phyloP scores from a whole-genome alignment of 2,113 vertebrate genomes.

The Hippocampus barbouri region DNA sequence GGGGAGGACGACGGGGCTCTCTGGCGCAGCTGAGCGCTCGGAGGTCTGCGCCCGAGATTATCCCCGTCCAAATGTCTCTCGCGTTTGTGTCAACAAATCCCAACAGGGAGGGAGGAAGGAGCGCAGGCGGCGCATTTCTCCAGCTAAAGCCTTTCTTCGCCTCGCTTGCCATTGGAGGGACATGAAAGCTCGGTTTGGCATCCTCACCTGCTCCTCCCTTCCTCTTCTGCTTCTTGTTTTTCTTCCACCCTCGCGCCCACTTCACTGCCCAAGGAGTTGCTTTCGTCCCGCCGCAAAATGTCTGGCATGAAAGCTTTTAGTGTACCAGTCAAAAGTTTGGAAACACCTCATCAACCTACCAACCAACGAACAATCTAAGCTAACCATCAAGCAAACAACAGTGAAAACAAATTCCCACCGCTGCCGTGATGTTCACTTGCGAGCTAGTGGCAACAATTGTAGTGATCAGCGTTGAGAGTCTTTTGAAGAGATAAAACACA shows the following conservation, averaged over 20 bases:
- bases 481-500: background rate
- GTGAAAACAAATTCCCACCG: too few relatives aligned
- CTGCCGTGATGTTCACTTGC: too few relatives aligned
- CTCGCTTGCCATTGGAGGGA: constrained; percentile 47
- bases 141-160: constrained; percentile 27
- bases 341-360: too few relatives aligned
- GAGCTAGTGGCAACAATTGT: too few relatives aligned
- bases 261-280: constrained; percentile 16
- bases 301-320: background rate
- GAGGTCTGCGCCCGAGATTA: constrained; percentile 53
- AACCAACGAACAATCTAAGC: too few relatives aligned
- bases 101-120: constrained; percentile 28
- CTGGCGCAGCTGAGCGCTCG: constrained; percentile 37
- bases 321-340: too few relatives aligned
- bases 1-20: constrained; percentile 2
- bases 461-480: background rate
- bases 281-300: constrained; percentile 8
- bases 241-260: background rate
- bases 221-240: constrained; percentile 6
- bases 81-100: constrained; percentile 58
- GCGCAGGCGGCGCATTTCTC: constrained; percentile 48
- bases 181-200: constrained; percentile 55
- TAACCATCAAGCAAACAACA: too few relatives aligned
- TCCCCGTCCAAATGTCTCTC: constrained; percentile 56
- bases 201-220: constrained; percentile 14